Conservation (phyloP, 2,888 invertebrate species). For the Sminthurinus aureus region DNA sequence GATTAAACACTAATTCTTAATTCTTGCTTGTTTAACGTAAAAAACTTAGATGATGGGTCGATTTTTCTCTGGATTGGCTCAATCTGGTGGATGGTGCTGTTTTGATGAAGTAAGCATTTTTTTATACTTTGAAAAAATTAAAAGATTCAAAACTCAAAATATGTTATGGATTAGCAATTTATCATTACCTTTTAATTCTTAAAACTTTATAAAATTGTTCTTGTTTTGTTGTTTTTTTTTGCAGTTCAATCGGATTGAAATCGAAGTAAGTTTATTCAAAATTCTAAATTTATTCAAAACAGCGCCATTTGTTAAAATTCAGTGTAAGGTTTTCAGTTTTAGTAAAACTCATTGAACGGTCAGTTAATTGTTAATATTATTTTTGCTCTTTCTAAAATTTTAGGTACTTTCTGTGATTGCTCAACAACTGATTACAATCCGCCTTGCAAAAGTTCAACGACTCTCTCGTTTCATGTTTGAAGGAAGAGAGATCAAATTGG, state of each 20-base stretch:
- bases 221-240: background rate
- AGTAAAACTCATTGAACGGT: background rate
- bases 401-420: constrained; percentile 82
- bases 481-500: constrained; percentile 80
- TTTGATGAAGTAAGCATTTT: constrained; percentile 73
- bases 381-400: background rate
- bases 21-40: background rate
- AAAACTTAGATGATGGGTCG: constrained; percentile 82
- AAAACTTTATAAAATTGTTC: no score
- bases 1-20: background rate
- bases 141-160: no score
- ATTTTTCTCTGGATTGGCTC: constrained; percentile 87
- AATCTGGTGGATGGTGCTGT: constrained; percentile 89
- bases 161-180: no score
- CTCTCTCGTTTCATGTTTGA: constrained; percentile 82
- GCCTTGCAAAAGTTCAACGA: constrained; percentile 81
- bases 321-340: no score
- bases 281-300: no score
- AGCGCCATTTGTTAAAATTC: no score
- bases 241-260: constrained; percentile 83
- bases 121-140: background rate
- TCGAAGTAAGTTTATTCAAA: constrained; percentile 71
- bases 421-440: constrained; percentile 86
- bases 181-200: no score
- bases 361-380: no score